These are phyloP conservation scores for Tachycineta bicolor DNA, from an alignment of 2,113 vertebrate species.

Conservation along the genomic window DNA sequence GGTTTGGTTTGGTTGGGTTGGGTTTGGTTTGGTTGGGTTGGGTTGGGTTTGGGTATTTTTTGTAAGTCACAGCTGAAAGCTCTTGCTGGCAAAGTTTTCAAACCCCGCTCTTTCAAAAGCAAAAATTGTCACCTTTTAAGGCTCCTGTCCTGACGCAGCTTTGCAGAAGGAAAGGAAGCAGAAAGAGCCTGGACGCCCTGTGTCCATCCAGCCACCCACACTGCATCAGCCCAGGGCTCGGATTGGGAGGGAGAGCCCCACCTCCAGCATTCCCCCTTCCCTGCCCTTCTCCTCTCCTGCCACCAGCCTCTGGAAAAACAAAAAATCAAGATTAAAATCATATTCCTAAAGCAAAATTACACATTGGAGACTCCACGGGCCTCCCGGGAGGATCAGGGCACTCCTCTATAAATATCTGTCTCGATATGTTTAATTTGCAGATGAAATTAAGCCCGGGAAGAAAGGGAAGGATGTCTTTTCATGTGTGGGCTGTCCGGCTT, in stretches of 20 bases:
- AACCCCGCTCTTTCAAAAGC: accelerated
- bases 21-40: no score
- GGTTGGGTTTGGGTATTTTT: not conserved
- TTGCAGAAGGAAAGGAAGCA: not conserved
- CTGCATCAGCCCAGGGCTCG: not conserved
- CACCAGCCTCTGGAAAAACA: not conserved
- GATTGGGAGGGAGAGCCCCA: accelerated
- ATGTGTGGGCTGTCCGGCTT: constrained; percentile 49
- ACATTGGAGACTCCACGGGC: not conserved
- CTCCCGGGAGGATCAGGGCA: not conserved
- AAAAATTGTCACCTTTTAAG: not conserved
- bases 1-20: no score
- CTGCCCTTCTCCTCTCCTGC: not conserved
- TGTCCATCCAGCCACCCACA: accelerated
- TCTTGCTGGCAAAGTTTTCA: not conserved
- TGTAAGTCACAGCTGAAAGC: not conserved
- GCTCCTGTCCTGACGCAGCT: not conserved
- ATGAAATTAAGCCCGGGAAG: constrained; percentile 62
- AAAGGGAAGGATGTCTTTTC: constrained; percentile 52
- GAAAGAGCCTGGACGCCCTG: not conserved
- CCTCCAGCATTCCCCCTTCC: not conserved
- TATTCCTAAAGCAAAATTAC: constrained; percentile 41
- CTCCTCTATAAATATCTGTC: constrained; percentile 24
- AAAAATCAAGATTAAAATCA: constrained; percentile 8
- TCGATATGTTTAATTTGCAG: constrained; percentile 58